Conservation (phyloP, 2,888 invertebrate genomes). For the Choristoneura rosaceana region DNA sequence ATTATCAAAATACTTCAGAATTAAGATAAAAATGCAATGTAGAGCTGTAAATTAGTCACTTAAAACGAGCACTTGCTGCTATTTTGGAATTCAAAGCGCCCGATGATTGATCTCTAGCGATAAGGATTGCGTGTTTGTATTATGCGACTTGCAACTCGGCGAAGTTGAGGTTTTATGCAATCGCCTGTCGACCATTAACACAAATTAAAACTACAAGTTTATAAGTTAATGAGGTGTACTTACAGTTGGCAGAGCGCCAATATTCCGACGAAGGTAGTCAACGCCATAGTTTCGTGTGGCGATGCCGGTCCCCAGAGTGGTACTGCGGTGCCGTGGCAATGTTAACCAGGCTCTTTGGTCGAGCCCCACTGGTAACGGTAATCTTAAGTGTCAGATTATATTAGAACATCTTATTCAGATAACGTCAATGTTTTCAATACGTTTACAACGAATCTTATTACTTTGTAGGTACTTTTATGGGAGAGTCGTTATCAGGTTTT, state of each 20-base stretch:
- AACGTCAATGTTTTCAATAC: slow-evolving; percentile 51
- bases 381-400: slow-evolving; percentile 54
- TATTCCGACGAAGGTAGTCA: slow-evolving; percentile 61
- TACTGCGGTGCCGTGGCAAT: slow-evolving; percentile 53
- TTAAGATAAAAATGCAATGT: not conserved
- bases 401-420: slow-evolving; percentile 52
- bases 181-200: not conserved
- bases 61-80: not conserved
- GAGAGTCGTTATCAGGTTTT: not conserved
- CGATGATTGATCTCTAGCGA: slow-evolving; percentile 27
- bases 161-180: slow-evolving; percentile 17
- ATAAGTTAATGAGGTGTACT: slow-evolving; percentile 53
- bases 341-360: slow-evolving; percentile 41
- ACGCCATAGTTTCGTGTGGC: slow-evolving; percentile 63
- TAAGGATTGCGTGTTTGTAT: slow-evolving; percentile 34
- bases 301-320: slow-evolving; percentile 54
- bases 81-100: not conserved
- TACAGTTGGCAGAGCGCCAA: slow-evolving; percentile 71
- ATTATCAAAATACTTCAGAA: not conserved
- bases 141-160: slow-evolving; percentile 11
- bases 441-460: not conserved
- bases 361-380: slow-evolving; percentile 51
- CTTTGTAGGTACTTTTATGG: not conserved
- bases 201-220: not conserved
- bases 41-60: not conserved